phyloP scores from a whole-genome alignment of 2,888 invertebrate genomes.

The Agrenia bidenticulata region DNA sequence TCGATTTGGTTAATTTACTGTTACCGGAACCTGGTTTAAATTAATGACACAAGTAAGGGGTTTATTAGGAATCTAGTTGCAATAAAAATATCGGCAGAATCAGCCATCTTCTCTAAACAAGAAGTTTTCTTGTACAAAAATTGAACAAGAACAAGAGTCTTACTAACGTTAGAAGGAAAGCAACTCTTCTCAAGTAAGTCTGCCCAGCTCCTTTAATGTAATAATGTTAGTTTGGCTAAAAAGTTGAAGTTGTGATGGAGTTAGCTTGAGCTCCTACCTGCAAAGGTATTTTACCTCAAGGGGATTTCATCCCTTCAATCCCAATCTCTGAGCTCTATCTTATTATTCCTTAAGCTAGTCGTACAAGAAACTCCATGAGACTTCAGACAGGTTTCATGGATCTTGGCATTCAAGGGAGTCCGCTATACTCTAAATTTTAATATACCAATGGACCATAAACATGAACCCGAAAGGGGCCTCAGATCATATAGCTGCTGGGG shows the following conservation, averaged over 20 bases:
- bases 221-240: slow-evolving; percentile 21
- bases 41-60: slow-evolving; percentile 6
- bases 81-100: neutral
- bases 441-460: slow-evolving; percentile 6
- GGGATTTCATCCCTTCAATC: slow-evolving; percentile 49
- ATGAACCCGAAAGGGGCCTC: neutral
- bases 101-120: slow-evolving; percentile 3
- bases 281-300: slow-evolving; percentile 52
- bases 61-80: slow-evolving; percentile 6
- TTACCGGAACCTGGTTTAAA: slow-evolving; percentile 17
- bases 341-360: neutral
- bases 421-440: neutral
- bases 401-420: neutral
- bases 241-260: slow-evolving; percentile 25
- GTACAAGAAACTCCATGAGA: slow-evolving; percentile 6
- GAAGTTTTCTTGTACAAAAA: slow-evolving; percentile 4
- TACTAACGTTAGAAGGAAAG: neutral
- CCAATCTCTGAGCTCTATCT: neutral
- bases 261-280: slow-evolving; percentile 44
- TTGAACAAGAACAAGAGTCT: neutral
- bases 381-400: neutral
- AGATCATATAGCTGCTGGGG: neutral
- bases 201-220: slow-evolving; percentile 12
- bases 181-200: neutral
- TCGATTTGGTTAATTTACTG: slow-evolving; percentile 9